phyloP scores from a whole-genome alignment of 2,888 invertebrate species.

The Drosophila subquinaria region DNA sequence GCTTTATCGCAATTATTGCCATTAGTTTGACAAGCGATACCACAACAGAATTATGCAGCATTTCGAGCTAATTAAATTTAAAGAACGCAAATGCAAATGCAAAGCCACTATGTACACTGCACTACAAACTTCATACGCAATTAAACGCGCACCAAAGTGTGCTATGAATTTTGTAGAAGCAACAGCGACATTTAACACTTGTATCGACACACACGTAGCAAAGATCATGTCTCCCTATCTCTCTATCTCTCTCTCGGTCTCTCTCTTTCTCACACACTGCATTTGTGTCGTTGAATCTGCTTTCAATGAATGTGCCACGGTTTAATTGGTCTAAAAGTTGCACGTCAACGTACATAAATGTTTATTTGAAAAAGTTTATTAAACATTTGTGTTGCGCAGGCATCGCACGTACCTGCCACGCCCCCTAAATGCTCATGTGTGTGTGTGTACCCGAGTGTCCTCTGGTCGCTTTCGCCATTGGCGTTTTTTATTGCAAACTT shows the following conservation, averaged over 20 bases:
- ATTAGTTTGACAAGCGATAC: slow-evolving; percentile 71
- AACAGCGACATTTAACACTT: slow-evolving; percentile 16
- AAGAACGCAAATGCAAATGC: slow-evolving; percentile 53
- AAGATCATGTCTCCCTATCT: slow-evolving; percentile 1
- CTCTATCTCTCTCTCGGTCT: background rate
- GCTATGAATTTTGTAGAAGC: slow-evolving; percentile 6
- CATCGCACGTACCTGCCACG: slow-evolving; percentile 66
- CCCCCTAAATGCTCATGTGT: slow-evolving; percentile 23
- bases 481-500: slow-evolving; percentile 72
- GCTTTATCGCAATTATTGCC: slow-evolving; percentile 79
- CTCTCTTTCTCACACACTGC: slow-evolving; percentile 1
- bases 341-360: slow-evolving; percentile 81
- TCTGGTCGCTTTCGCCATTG: slow-evolving; percentile 63
- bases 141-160: slow-evolving; percentile 47
- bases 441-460: slow-evolving; percentile 50
- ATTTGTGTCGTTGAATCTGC: slow-evolving; percentile 12
- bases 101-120: slow-evolving; percentile 2
- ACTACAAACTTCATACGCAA: slow-evolving; percentile 21
- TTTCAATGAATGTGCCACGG: slow-evolving; percentile 47
- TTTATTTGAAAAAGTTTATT: slow-evolving; percentile 82
- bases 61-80: slow-evolving; percentile 73
- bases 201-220: slow-evolving; percentile 32
- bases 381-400: slow-evolving; percentile 75
- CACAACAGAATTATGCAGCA: slow-evolving; percentile 60
- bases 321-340: slow-evolving; percentile 83